Conservation (phyloP, 2,113 vertebrate species). For the Microtus richardsoni region DNA sequence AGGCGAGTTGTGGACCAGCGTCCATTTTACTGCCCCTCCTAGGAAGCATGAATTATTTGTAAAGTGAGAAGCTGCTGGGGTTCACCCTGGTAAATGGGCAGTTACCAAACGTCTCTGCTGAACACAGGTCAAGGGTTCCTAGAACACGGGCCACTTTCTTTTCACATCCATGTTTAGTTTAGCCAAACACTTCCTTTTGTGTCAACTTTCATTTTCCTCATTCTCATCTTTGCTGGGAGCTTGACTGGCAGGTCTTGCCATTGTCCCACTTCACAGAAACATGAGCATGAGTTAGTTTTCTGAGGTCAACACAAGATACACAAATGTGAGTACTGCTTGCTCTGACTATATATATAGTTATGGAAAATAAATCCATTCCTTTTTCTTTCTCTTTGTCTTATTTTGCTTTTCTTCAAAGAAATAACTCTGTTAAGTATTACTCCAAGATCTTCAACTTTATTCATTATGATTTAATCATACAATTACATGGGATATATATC, state of each 20-base stretch:
- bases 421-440: slow-evolving; percentile 1
- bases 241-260: neutral
- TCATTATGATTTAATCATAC: neutral
- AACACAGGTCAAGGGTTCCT: slow-evolving; percentile 3
- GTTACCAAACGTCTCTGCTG: slow-evolving; percentile 10
- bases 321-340: slow-evolving; percentile 25
- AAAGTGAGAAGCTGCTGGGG: slow-evolving; percentile 5
- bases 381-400: neutral
- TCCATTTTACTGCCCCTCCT: neutral
- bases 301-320: neutral
- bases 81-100: neutral
- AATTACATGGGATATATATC: neutral
- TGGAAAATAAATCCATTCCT: neutral
- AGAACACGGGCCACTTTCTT: neutral
- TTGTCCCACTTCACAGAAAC: neutral
- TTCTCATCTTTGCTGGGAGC: slow-evolving; percentile 15
- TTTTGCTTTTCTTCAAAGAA: slow-evolving; percentile 11
- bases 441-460: slow-evolving; percentile 13
- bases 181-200: slow-evolving; percentile 22
- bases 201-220: slow-evolving; percentile 36
- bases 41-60: neutral
- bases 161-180: neutral
- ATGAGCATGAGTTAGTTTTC: slow-evolving; percentile 16
- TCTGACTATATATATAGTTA: neutral
- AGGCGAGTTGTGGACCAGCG: neutral